Evolutionary conservation across 1,140 invertebrate species (phyloP), one percentile per base, ranked within the genome.

Genomic region (Drosophila pachea): DNA sequence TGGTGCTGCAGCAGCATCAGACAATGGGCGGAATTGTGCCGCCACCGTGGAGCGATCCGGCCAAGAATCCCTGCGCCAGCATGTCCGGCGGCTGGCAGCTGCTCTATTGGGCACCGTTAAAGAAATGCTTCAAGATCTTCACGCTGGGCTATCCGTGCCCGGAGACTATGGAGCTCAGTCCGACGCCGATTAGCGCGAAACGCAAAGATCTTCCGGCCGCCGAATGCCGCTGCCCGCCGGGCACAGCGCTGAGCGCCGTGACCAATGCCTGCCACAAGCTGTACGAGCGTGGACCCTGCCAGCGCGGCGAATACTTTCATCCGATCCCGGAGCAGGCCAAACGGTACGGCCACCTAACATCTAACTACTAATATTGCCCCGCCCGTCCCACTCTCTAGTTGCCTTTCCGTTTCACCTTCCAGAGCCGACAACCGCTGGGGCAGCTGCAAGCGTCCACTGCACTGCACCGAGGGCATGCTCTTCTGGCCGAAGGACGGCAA

Each of bases 101-200:
- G 68, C 90, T 97, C 16, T 96, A 93, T 88, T 97, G 95, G 95
- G 93, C 95, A 0, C 90, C 91, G 0, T 93, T 96, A 79, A 94
- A 94, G 65, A 94, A 95, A 89, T 96, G 95, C 88, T 96, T 96
- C 86, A 95, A 94, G 87, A 96, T 96, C 89, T 96, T 95, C 83
- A 90, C 94, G 91, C 92, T 94, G 66, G 94, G 94, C 5, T 91
- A 94, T 60, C 94, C 95, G 1, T 96, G 95, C 89, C 94, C 95
- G 5, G 93, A 94, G 5, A 95, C 94, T 1, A 95, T 95, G 92
- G 95, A 96, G 89, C 84, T 96, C 5, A 94, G 92, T 63, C 94
- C 94, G 2, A 90, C 87, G 8, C 64, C 74, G 0, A 68, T 74
- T 1, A 86, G 86, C 53, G 81, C 81, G 0, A 81, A 81, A 14